phyloP scores from a whole-genome alignment of 1,140 invertebrate genomes.

The Drosophila albomicans region DNA sequence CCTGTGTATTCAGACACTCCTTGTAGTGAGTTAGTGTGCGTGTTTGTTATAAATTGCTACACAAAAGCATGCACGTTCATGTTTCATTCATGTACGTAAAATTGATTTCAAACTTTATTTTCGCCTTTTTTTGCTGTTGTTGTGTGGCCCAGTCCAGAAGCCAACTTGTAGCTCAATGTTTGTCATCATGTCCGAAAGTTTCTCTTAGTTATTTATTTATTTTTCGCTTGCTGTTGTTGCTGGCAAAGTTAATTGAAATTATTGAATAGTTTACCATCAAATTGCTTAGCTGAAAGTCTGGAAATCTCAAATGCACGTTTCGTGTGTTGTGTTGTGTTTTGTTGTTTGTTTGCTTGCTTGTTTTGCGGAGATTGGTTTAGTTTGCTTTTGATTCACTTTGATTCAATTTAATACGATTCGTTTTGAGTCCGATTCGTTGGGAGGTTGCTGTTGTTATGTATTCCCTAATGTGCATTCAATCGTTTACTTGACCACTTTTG shows the following conservation, averaged over 20 bases:
- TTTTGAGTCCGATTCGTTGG: not conserved
- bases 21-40: slow-evolving; percentile 21
- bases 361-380: slow-evolving; percentile 66
- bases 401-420: slow-evolving; percentile 30
- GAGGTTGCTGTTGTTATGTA: slow-evolving; percentile 19
- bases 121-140: not conserved
- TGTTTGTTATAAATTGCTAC: slow-evolving; percentile 71
- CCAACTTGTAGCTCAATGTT: slow-evolving; percentile 23
- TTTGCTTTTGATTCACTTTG: slow-evolving; percentile 44
- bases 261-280: slow-evolving; percentile 65
- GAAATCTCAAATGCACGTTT: slow-evolving; percentile 19
- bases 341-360: slow-evolving; percentile 15
- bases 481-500: slow-evolving; percentile 39
- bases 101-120: slow-evolving; percentile 76
- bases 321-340: slow-evolving; percentile 2
- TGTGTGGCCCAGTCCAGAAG: not conserved
- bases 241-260: slow-evolving; percentile 77
- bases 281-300: not conserved
- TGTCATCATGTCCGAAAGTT: slow-evolving; percentile 44
- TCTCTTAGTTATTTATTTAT: slow-evolving; percentile 43
- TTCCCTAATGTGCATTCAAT: slow-evolving; percentile 41
- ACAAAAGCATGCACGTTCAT: slow-evolving; percentile 76
- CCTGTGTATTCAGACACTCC: slow-evolving; percentile 18
- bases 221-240: slow-evolving; percentile 34
- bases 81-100: slow-evolving; percentile 81